Base-by-base conservation (phyloP, 2,888 invertebrate genomes). In the Drosophila demipolita region DNA sequence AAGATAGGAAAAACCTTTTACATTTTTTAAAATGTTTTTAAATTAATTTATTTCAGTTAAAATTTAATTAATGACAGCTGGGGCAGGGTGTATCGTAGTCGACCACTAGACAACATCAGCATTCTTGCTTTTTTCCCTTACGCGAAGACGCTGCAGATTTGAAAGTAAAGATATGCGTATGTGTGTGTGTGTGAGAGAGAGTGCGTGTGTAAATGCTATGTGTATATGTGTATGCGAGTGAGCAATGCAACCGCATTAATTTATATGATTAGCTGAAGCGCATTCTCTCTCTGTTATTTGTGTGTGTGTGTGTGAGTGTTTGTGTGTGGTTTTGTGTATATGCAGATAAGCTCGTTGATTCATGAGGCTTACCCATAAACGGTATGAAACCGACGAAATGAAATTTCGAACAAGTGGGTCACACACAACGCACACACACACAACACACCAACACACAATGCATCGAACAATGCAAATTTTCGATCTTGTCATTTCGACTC, bases 351-450 rank as follows among this genome's bases (percentile, higher is more conserved):
- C 70, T 48, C 32, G 78, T 65, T 78, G 78, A 78, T 78, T 78
- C 78, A 78, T 78, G 71, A 53, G 59, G 45, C 1, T 75, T 67
- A 45, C 66, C 80, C 76, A 80, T 73, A 80, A 80, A 80, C 77
- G 80, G 80, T 73, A 76, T 64, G 76, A 76, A 79, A 68, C 63
- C 26, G 29, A 55, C 38, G 68, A 73, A 81, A 78, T 75, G 76
- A 82, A 79, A 81, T 81, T 78, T 78, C 65, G 67, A 71, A 63
- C 84, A 87, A 84, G 84, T 84, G 84, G 87, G 87, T 87, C 84
- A 84, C 83, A 45, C 35, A 32, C 57, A 67, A 42, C 58, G 11
- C 45, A 67, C 26, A 32, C 53, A 57, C 53, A 50, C 48, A 40
- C 40, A 65, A 33, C 20, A 20, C 1, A 20, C 38, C 9, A n/a